phyloP scores from a whole-genome alignment of 37 sponge, comb jelly and placozoan genomes.

The Mnemiopsis leidyi region DNA sequence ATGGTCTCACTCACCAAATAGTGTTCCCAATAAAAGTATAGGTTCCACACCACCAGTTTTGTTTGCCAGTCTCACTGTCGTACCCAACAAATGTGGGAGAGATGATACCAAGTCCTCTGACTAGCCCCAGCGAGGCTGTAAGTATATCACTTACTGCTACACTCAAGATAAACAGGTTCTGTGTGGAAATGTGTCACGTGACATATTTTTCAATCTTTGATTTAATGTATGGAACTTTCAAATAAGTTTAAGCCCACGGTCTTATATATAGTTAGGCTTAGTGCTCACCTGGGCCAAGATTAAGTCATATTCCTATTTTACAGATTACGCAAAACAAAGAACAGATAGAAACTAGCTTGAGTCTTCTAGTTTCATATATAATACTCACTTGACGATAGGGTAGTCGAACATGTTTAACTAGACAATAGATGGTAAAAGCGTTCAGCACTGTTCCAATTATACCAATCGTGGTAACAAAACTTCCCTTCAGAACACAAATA shows the following conservation, averaged over 20 bases:
- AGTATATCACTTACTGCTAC: background rate
- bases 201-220: too few species aligned
- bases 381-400: background rate
- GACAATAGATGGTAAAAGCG: constrained; percentile 21
- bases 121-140: background rate
- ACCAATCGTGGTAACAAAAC: background rate
- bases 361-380: too few species aligned
- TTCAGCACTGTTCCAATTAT: background rate
- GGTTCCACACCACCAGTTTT: background rate
- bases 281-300: too few species aligned
- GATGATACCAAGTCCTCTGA: background rate
- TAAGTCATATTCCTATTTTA: too few species aligned
- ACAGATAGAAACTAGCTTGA: too few species aligned
- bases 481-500: constrained; percentile 10
- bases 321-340: too few species aligned
- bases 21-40: background rate
- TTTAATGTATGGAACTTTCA: too few species aligned
- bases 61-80: background rate
- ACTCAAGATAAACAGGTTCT: background rate
- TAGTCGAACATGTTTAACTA: background rate
- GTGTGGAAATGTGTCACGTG: background rate
- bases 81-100: background rate
- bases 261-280: too few species aligned
- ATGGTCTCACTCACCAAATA: background rate
- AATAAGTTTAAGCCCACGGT: too few species aligned